Base-by-base conservation (phyloP, 92 coral and sea anemone species). In the Epizoanthus illoricatus region DNA sequence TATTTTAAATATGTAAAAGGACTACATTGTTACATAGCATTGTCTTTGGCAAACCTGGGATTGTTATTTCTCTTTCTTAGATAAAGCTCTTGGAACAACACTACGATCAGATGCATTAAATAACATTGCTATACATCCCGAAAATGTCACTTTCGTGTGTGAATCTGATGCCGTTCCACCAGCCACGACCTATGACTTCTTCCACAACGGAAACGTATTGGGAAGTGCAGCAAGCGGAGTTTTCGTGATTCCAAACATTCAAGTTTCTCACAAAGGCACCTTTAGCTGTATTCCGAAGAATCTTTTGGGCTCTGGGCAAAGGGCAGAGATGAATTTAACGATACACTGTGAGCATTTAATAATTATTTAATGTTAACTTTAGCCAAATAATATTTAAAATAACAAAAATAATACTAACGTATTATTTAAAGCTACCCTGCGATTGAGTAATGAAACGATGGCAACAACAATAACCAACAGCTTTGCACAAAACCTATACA, bases 111-210 rank as follows among this genome's bases (percentile, higher is more conserved):
- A 84, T 72, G 47, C 71, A 5, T 60, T 88, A 40, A 88, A 79
- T 75, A 72, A 79, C 45, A 76, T 80, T 5, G 80, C 81, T 6
- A 52, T 73, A 2, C 58, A 59, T 49, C 65, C 71, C 0, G 67
- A 61, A 69, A 76, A 23, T 28, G 61, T 79, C 52, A 69, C 16
- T 9, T 45, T 88, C 2, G 33, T 63, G 19, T 88, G 91, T 43
- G 11, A 54, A 45, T 65, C 91, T 4, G 79, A 84, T 63, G 88
- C 91, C 71, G 19, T 69, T 28, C 91, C 91, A 17, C 59, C 85
- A 3, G 54, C 88, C 23, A 19, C 42, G 19, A 43, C 60, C 7
- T 88, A 66, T 64, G 33, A 39, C 16, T 71, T 84, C 61, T 65
- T 56, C 76, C 81, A 78, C 21, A 66, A 79, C 61, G 85, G 88